Percentiles rank a stretch among this genome's conserved stretches.
These are phyloP conservation scores for Shargacucullia verbasci DNA, from an alignment of 2,888 invertebrate genomes.

Conservation along the genomic window DNA sequence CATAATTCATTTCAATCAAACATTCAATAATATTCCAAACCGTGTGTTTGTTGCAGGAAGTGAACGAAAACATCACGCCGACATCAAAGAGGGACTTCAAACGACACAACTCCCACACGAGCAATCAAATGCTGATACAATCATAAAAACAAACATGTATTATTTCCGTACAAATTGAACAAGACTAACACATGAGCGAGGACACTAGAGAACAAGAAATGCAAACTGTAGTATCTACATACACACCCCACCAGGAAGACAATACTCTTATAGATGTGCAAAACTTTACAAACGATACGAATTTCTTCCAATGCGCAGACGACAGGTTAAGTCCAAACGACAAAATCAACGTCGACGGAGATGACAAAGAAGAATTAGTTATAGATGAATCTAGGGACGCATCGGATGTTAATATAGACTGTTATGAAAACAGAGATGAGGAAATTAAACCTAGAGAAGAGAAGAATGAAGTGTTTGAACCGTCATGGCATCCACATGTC, in stretches of 20 bases:
- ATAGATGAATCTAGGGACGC: constrained; percentile 66
- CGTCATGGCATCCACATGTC: constrained; percentile 96
- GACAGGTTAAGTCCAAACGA: constrained; percentile 73
- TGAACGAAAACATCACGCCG: constrained; percentile 65
- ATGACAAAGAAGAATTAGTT: constrained; percentile 72
- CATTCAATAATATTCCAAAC: constrained; percentile 74
- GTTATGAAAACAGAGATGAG: constrained; percentile 47
- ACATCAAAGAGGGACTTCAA: constrained; percentile 82
- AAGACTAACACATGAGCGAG: constrained; percentile 78
- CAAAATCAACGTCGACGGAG: constrained; percentile 74
- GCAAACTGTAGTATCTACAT: constrained; percentile 81
- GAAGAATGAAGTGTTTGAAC: constrained; percentile 68
- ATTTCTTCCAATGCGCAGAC: constrained; percentile 66
- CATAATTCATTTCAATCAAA: constrained; percentile 57
- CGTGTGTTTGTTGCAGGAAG: constrained; percentile 82
- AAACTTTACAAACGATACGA: constrained; percentile 49
- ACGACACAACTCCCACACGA: constrained; percentile 67
- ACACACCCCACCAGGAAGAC: constrained; percentile 70
- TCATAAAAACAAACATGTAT: constrained; percentile 86
- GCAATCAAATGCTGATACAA: constrained; percentile 82
- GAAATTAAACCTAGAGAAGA: constrained; percentile 51
- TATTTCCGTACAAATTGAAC: constrained; percentile 75
- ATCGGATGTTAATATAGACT: constrained; percentile 57
- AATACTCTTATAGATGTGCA: constrained; percentile 57
- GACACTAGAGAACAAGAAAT: constrained; percentile 73